A percentile compares a stretch with the other conserved stretches of the same genome.
Evolutionary conservation across 2,888 invertebrate species (phyloP).

Genomic region (Platynereis dumerilii): DNA sequence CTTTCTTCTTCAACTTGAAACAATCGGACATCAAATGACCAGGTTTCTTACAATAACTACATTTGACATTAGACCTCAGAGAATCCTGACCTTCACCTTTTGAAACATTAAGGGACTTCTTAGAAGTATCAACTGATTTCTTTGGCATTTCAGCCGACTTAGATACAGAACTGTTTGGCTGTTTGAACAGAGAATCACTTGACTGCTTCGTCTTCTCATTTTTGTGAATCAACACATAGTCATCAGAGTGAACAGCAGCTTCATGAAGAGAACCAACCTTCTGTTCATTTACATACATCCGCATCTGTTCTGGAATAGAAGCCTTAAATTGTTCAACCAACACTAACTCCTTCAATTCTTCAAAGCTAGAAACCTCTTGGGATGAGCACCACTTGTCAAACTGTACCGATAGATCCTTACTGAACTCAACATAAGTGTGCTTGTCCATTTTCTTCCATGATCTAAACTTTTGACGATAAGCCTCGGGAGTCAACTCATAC

Average conservation of each 20-base stretch:
- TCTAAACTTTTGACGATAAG: constrained; percentile 31
- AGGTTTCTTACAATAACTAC: no score
- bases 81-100: no score
- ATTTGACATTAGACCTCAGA: no score
- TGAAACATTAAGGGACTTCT: no score
- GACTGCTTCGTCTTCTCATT: no score
- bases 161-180: no score
- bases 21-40: no score
- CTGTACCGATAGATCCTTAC: constrained; percentile 26
- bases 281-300: constrained; percentile 27
- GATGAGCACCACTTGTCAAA: constrained; percentile 31
- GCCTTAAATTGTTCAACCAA: constrained; percentile 2
- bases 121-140: no score
- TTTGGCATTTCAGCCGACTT: no score
- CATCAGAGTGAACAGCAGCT: constrained; percentile 25
- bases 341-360: no score
- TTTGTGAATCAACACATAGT: constrained; percentile 27
- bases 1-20: no score
- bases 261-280: constrained; percentile 17
- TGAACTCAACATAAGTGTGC: constrained; percentile 34
- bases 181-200: no score
- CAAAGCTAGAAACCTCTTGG: constrained; percentile 15
- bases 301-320: constrained; percentile 17
- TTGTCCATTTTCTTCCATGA: constrained; percentile 15
- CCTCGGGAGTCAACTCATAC: constrained; percentile 34